Conservation (phyloP, 2,888 invertebrate genomes). For the Meghimatium bilineatum region DNA sequence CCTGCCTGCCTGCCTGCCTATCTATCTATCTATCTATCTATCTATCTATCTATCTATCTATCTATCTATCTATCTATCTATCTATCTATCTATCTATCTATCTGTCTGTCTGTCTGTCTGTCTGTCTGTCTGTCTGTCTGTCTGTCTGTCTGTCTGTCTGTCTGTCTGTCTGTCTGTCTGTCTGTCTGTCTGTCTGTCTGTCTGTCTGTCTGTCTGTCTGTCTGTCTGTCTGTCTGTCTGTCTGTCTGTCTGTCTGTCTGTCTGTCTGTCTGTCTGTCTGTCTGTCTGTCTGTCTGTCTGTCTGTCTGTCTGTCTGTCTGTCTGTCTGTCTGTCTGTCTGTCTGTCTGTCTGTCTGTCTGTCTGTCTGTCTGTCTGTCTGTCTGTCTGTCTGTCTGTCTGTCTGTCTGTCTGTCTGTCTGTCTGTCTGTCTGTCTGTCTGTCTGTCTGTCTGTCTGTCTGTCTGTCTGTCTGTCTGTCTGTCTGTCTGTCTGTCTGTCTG, state of each 20-base stretch:
- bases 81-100: neutral
- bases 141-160: slow-evolving; percentile 9
- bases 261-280: slow-evolving; percentile 16
- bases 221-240: slow-evolving; percentile 3
- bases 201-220: neutral
- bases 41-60: neutral
- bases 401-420: slow-evolving; percentile 1
- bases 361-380: neutral
- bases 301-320: slow-evolving; percentile 20
- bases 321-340: slow-evolving; percentile 25
- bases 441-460: neutral
- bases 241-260: slow-evolving; percentile 15
- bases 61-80: neutral
- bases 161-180: slow-evolving; percentile 19
- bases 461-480: neutral
- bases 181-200: slow-evolving; percentile 13
- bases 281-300: slow-evolving; percentile 7
- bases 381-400: neutral
- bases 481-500: neutral
- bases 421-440: neutral
- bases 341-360: slow-evolving; percentile 14
- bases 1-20: too few species aligned
- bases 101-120: neutral
- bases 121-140: neutral
- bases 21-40: too few species aligned